These are phyloP conservation scores for Gracilinanus agilis DNA, from an alignment of 2,113 vertebrate species.

Conservation along the genomic window DNA sequence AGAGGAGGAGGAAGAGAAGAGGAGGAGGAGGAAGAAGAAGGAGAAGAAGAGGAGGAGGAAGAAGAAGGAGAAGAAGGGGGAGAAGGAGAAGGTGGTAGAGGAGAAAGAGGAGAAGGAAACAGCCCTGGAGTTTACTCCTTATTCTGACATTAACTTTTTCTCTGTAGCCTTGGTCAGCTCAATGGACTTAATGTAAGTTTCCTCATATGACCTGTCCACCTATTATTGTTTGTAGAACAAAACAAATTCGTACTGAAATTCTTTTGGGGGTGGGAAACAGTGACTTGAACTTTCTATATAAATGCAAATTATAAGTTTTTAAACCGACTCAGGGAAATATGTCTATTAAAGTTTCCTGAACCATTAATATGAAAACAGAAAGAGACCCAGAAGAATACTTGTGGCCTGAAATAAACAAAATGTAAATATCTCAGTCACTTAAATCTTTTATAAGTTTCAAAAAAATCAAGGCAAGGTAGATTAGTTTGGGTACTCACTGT, in stretches of 20 bases:
- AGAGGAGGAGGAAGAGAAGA: no score
- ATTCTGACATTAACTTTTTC: background rate
- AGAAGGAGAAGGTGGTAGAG: no score
- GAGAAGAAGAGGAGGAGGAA: no score
- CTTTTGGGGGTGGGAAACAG: background rate
- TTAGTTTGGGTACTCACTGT: background rate
- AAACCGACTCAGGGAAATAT: background rate
- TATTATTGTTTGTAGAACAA: background rate
- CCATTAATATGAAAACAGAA: background rate
- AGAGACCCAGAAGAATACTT: background rate
- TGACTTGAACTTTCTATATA: background rate
- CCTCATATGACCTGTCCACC: background rate
- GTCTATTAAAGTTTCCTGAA: conserved; percentile 13
- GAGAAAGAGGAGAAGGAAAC: no score
- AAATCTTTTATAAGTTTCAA: background rate
- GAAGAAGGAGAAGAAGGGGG: no score
- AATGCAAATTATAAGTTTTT: background rate
- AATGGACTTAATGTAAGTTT: background rate
- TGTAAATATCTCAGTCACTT: background rate
- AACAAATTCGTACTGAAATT: background rate
- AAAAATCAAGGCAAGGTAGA: background rate
- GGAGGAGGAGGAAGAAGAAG: no score
- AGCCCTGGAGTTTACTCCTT: background rate
- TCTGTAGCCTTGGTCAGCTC: background rate
- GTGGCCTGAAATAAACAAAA: conserved; percentile 39